A percentile compares a stretch with the other conserved stretches of the same genome.
These are phyloP conservation scores for Odobenus rosmarus DNA, from an alignment of 2,113 vertebrate species.

Conservation along the genomic window DNA sequence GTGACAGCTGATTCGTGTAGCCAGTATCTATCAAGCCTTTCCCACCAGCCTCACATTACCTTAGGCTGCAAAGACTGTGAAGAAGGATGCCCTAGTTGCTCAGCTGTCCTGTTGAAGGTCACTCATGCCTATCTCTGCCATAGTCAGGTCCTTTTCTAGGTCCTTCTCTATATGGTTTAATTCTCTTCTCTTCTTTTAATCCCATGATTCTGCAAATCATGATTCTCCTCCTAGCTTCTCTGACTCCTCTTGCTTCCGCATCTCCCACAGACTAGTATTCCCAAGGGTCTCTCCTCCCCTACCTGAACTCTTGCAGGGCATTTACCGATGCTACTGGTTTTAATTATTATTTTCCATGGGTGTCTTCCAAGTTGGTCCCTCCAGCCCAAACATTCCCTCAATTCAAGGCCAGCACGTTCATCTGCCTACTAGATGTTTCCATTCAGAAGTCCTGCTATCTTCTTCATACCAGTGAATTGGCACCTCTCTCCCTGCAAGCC, in stretches of 20 bases:
- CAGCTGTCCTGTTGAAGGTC: neutral
- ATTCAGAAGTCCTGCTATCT: fast-evolving
- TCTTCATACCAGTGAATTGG: neutral
- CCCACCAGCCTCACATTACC: neutral
- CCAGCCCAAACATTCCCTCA: neutral
- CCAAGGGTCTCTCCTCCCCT: neutral
- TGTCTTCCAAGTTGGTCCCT: neutral
- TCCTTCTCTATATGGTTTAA: neutral
- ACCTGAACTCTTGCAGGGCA: neutral
- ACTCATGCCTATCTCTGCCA: neutral
- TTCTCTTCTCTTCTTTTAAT: neutral
- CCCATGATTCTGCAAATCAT: neutral
- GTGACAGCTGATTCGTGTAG: neutral
- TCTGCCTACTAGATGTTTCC: neutral
- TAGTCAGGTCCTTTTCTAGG: neutral
- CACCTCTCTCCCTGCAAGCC: neutral
- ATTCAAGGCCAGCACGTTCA: neutral
- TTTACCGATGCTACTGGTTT: neutral
- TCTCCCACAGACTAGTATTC: neutral
- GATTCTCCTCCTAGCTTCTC: neutral
- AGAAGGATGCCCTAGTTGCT: neutral
- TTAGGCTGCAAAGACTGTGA: neutral
- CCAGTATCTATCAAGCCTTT: neutral
- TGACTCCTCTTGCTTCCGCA: neutral
- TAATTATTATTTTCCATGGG: neutral